phyloP scores from a whole-genome alignment of 2,888 invertebrate genomes.

The Volucella zonaria region DNA sequence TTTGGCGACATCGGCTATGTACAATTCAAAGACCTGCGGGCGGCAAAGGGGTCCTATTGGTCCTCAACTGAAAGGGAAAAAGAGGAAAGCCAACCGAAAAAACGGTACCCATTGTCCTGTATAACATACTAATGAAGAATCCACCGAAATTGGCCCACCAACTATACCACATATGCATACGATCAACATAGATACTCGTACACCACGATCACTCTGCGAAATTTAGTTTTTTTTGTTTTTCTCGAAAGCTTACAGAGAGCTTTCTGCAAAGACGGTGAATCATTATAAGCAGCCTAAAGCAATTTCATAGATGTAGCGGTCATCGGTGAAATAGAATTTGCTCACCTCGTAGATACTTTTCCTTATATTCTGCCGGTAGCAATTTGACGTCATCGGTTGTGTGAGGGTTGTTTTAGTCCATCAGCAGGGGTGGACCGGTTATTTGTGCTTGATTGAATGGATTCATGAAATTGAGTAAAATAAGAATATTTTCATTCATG shows the following conservation, averaged over 20 bases:
- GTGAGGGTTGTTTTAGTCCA: constrained; percentile 40
- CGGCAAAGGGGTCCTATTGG: constrained; percentile 32
- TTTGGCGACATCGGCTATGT: constrained; percentile 8
- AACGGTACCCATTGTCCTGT: constrained; percentile 52
- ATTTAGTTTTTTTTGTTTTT: constrained; percentile 18
- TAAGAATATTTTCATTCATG: constrained; percentile 52
- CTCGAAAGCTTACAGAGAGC: constrained; percentile 4
- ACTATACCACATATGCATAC: constrained; percentile 8
- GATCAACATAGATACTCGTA: constrained; percentile 1
- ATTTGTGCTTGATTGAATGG: background rate
- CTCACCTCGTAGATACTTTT: constrained; percentile 52
- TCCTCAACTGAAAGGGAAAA: constrained; percentile 5
- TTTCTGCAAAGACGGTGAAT: constrained; percentile 52
- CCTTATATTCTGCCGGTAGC: background rate
- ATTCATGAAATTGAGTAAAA: constrained; percentile 11
- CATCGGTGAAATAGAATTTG: constrained; percentile 23
- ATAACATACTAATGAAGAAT: constrained; percentile 58
- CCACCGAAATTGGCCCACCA: constrained; percentile 44
- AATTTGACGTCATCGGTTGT: constrained; percentile 43
- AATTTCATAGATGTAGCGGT: background rate
- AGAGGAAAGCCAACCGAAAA: constrained; percentile 21
- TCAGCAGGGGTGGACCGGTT: constrained; percentile 30
- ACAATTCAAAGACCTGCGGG: background rate
- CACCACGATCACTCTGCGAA: constrained; percentile 30
- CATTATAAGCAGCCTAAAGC: background rate